Base-by-base conservation (phyloP, 2,113 vertebrate species). In the Megaleporinus macrocephalus region DNA sequence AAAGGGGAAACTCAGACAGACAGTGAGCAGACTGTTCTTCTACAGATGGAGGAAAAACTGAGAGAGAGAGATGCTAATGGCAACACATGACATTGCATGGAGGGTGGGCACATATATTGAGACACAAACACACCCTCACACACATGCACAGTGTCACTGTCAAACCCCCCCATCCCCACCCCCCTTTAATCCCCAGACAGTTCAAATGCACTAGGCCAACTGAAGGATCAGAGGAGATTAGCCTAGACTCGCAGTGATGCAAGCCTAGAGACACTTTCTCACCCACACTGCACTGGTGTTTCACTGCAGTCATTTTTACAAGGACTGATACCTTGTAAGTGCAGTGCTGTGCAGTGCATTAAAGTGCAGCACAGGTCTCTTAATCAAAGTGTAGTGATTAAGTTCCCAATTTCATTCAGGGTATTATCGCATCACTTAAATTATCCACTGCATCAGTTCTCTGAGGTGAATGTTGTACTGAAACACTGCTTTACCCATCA, bases 1-100 rank as follows among this genome's bases (percentile, higher is more conserved):
- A 44, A 9, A 51, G 47, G 15, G 18, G n/a, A 63, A 78, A 65
- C 57, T 18, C n/a, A 76, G 27, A 55, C 66, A 76, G 83, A 66
- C 80, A 77, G 83, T 22, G 30, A 87, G 73, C 83, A 83, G 65
- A 84, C 73, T 73, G 80, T 36, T 73, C 36, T 49, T 70, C 61
- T 47, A 15, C 16, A 62, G 72, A 75, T 41, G 44, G 47, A 77
- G 53, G 36, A 27, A 57, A 44, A 44, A 44, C 41, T 4, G 27
- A 29, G 51, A 57, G 27, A 63, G 33, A 61, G n/a, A 47, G 78
- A 72, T 18, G 33, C 18, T 33, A 33, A 33, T 27, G 57, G 73
- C 51, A 22, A 57, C 47, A 55, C 22, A 36, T 36, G 63, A 63
- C 53, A 47, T 1, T 1, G 30, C 49, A 44, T 13, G 62, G 26